Evolutionary conservation across 2,113 vertebrate genomes (phyloP), one percentile per base, ranked within the genome.

Genomic region (Henicopernis longicauda): DNA sequence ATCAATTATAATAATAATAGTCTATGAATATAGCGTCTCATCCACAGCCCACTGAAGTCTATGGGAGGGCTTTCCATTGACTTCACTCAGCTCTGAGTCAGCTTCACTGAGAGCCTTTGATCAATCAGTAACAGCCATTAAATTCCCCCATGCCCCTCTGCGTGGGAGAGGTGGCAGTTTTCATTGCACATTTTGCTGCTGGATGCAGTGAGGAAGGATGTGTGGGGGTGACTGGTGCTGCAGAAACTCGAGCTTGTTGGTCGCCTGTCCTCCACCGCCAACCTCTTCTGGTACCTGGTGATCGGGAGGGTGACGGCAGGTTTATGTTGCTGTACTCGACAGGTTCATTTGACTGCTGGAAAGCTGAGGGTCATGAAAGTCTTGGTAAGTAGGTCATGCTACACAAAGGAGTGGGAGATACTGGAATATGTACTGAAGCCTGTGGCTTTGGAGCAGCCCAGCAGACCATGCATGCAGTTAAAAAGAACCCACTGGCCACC

Each of bases 1-100:
- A 95, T 96, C 76, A 96, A 95, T 96, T 96, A 93, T 9, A 86
- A 86, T 78, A 94, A 92, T 97, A 97, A 97, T 93, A 88, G 86
- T 22, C 84, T 90, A 54, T 89, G 94, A 96, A 93, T 90, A 91
- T 50, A 88, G 70, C 1, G 27, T 95, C 95, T 97, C 83, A 97
- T 95, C 93, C 86, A 59, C 85, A 94, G 88, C 93, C 88, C 93
- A 86, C 78, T 94, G 81, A 70, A 90, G 91, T 91, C 90, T 63
- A 82, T 84, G 94, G 77, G 89, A 94, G 91, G 61, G 86, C 87
- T 96, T 94, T 79, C 81, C 91, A 82, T 92, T 93, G 95, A 27
- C 86, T 95, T 94, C 58, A 11, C 38, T 94, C 38, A 31, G 91
- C 87, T 36, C 87, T 40, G 82, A 93, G 71, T 89, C 93, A 90